These are phyloP conservation scores for Scaptomyza graminum DNA, from an alignment of 1,140 invertebrate species.

Conservation along the genomic window DNA sequence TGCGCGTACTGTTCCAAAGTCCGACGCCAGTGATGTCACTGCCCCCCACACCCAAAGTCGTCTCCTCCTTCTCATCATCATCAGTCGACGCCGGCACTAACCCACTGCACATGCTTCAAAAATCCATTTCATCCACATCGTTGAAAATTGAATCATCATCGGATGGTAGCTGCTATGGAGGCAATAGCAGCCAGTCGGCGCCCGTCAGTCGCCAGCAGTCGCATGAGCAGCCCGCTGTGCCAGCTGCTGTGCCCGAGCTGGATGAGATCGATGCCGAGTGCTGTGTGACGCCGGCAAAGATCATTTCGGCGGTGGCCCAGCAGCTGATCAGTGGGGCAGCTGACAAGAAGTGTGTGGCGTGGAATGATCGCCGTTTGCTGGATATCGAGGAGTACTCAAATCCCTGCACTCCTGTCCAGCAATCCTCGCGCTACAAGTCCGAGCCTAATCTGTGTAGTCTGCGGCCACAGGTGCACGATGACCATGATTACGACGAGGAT, in stretches of 20 bases:
- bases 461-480: conserved; percentile 48
- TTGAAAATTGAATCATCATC: conserved; percentile 65
- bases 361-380: conserved; percentile 69
- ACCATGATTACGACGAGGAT: conserved; percentile 35
- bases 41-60: conserved; percentile 40
- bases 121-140: conserved; percentile 81
- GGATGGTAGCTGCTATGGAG: conserved; percentile 55
- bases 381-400: conserved; percentile 76
- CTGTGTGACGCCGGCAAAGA: conserved; percentile 70
- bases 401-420: conserved; percentile 73
- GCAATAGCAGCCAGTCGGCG: conserved; percentile 58
- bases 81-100: conserved; percentile 41
- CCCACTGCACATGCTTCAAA: conserved; percentile 66
- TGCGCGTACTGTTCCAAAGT: conserved; percentile 81
- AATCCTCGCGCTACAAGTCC: conserved; percentile 77
- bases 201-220: conserved; percentile 74
- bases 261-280: conserved; percentile 56
- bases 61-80: conserved; percentile 40
- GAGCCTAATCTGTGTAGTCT: conserved; percentile 80
- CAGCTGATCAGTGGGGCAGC: conserved; percentile 49
- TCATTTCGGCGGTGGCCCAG: conserved; percentile 67
- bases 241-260: conserved; percentile 39
- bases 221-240: conserved; percentile 38
- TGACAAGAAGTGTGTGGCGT: conserved; percentile 72
- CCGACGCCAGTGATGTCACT: conserved; percentile 55